phyloP scores from a whole-genome alignment of 1,140 invertebrate species.

The Drosophila bipectinata region DNA sequence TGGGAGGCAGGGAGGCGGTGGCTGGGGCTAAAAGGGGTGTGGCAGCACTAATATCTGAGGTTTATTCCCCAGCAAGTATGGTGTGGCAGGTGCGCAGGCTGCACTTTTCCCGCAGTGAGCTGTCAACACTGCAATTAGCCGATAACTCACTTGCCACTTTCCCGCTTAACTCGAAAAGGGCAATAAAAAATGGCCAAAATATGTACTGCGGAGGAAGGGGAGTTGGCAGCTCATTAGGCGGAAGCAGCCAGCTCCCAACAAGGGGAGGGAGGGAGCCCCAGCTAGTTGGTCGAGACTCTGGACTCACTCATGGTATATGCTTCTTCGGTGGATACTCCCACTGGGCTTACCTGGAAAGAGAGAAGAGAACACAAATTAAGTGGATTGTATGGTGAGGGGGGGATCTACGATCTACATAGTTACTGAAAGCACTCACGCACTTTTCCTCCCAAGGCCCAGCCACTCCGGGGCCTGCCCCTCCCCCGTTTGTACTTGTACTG shows the following conservation, averaged over 20 bases:
- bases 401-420: conserved; percentile 1
- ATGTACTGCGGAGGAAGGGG: too few relatives aligned
- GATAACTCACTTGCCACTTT: neutral
- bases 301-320: too few relatives aligned
- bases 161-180: neutral
- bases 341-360: neutral
- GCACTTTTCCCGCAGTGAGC: neutral
- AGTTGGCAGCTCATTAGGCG: neutral
- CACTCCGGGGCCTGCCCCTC: neutral
- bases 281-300: too few relatives aligned
- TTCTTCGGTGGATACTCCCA: neutral
- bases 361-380: conserved; percentile 3
- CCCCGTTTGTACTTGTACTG: neutral
- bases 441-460: too few relatives aligned
- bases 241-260: neutral
- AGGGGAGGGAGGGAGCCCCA: too few relatives aligned
- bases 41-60: conserved; percentile 5
- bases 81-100: neutral
- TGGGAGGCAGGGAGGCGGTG: neutral
- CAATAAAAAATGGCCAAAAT: too few relatives aligned
- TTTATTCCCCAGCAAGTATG: neutral
- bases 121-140: neutral
- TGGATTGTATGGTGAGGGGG: too few relatives aligned
- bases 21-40: neutral
- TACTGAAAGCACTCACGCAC: neutral